Base-by-base conservation (phyloP, 2,113 vertebrate genomes). In the Dermatemys mawii region DNA sequence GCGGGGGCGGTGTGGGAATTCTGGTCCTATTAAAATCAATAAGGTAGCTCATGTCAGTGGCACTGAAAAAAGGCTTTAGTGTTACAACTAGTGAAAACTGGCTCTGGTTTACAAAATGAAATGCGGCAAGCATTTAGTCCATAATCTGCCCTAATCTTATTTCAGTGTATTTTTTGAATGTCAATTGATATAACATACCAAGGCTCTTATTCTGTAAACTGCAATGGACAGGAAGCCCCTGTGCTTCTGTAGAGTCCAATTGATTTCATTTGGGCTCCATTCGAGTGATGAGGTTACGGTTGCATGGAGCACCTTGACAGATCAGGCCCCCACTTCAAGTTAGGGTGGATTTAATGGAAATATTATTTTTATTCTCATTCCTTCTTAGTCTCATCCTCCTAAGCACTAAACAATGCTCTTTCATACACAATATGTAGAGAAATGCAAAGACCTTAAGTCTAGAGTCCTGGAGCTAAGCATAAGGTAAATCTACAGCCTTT, bases 371-470 rank as follows among this genome's bases (percentile, higher is more conserved):
- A 1, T 73, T 50, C 50, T 57, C 60, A 27, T n/a, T 93, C 51
- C 24, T 91, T 55, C 35, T 76, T 87, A 19, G 21, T 17, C 50
- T 88, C 16, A 8, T 83, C 49, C 12, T 91, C 78, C 82, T 53
- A 90, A 60, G 44, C 73, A 50, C 16, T 0, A 0, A 49, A n/a
- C 0, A 0, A 41, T 85, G 12, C 48, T 78, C 32, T 3, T 84
- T 90, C 0, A 2, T 88, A 50, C 49, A 60, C 88, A 90, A 76
- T 1, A 92, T 84, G 46, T 24, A 17, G 80, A 84, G 89, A 63
- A 55, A 73, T 44, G 80, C 29, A 46, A n/a, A 49, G 76, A 73
- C 2, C 0, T 84, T 86, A 6, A 81, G 0, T 48, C 27, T 84
- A 8, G 76, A 90, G 82, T 27, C 60, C 88, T 63, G 70, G 90